Conservation (phyloP, 2,797 vertebrate genomes). For the Arnoldichthys spilopterus region DNA sequence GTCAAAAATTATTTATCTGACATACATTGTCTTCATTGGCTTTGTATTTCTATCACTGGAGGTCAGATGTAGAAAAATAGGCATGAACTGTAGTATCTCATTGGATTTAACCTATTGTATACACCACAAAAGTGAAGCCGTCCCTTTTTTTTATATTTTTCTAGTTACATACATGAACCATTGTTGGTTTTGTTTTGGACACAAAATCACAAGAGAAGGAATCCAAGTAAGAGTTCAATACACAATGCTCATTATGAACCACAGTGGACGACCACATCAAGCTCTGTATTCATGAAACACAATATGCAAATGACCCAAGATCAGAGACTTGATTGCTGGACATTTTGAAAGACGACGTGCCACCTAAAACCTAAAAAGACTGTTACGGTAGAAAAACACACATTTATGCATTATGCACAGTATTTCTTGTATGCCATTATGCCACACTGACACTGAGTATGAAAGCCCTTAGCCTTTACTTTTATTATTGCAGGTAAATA, state of each 20-base stretch:
- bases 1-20: slow-evolving; percentile 56
- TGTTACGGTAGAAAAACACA: slow-evolving; percentile 63
- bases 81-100: slow-evolving; percentile 54
- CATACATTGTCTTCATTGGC: slow-evolving; percentile 56
- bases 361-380: slow-evolving; percentile 57
- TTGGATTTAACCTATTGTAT: slow-evolving; percentile 56
- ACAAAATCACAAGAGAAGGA: slow-evolving; percentile 45
- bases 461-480: slow-evolving; percentile 58
- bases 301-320: slow-evolving; percentile 74
- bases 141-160: slow-evolving; percentile 81
- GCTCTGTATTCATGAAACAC: slow-evolving; percentile 44
- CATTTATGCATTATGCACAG: slow-evolving; percentile 59
- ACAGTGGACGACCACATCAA: slow-evolving; percentile 53
- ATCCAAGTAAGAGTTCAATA: slow-evolving; percentile 55
- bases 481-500: slow-evolving; percentile 61
- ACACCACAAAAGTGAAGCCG: slow-evolving; percentile 56
- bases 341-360: slow-evolving; percentile 54
- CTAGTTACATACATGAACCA: slow-evolving; percentile 74
- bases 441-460: slow-evolving; percentile 49
- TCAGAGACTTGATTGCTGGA: slow-evolving; percentile 50
- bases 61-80: slow-evolving; percentile 67
- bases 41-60: slow-evolving; percentile 61
- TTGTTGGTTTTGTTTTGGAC: slow-evolving; percentile 64
- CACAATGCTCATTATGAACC: slow-evolving; percentile 55
- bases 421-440: slow-evolving; percentile 67